Base-by-base conservation (phyloP, 2,113 vertebrate species). In the Vulpes vulpes region DNA sequence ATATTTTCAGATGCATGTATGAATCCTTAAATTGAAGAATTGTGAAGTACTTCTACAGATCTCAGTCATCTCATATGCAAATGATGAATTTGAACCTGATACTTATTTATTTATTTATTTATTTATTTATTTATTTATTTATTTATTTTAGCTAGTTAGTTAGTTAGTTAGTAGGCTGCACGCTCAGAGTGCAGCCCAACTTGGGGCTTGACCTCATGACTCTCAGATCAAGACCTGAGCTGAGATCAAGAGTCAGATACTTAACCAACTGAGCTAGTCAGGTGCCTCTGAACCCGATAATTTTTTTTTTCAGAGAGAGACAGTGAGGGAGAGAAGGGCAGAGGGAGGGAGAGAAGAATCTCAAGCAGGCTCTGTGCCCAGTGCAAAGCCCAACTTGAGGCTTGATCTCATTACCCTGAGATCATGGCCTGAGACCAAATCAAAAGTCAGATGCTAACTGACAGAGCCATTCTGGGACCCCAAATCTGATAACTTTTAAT, bases 311-410 rank as follows among this genome's bases (percentile, higher is more conserved):
- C 19, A n/a, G 65, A 16, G 65, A 67, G 30, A 67, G 30, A 67
- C 14, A n/a, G 65, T 7, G 64, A 65, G 27, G 5, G 9, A 12
- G 30, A 11, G 30, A 67, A 14, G 30, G 30, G 1, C 65, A 67
- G 65, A 67, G 65, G 65, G 65, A n/a, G 65, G 27, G 30, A 67
- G 15, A 67, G 6, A 67, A 67, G 16, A 67, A 67, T n/a, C 30
- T 17, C 30, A 67, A 67, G 65, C 65, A 67, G 65, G 30, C 65
- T 67, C 30, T 32, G n/a, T 8, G 30, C 15, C 32, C 65, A 67
- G 7, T 25, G 43, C 43, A 76, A 49, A 51, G 43, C 14, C 43
- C 2, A 3, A 16, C 11, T 4, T 3, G 0, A 8, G 1, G 43
- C 43, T 76, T 1, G 0, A 51, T 51, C 73, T 16, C 23, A 76